phyloP scores from a whole-genome alignment of 2,888 invertebrate species.

The Adelphocoris suturalis region DNA sequence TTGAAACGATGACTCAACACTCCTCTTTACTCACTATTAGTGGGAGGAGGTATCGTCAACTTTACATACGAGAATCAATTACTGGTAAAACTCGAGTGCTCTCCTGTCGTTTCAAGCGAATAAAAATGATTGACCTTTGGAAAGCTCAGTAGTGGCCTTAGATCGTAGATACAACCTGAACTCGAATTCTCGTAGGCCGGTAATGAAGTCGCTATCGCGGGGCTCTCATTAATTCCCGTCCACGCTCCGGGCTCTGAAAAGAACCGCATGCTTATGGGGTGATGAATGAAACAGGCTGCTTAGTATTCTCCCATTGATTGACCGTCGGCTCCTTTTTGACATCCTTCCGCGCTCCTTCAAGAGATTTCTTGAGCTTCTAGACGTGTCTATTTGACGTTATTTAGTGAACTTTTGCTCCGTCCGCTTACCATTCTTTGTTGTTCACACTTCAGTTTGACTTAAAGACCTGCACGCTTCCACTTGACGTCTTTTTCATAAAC shows the following conservation, averaged over 20 bases:
- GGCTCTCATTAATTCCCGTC: slow-evolving; percentile 42
- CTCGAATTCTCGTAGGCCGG: slow-evolving; percentile 22
- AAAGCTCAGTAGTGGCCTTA: background rate
- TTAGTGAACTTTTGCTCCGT: background rate
- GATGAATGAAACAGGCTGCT: slow-evolving; percentile 60
- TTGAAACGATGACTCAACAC: background rate
- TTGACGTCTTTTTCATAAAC: background rate
- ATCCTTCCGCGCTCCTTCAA: slow-evolving; percentile 4
- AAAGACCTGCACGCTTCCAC: background rate
- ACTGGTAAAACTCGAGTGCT: background rate
- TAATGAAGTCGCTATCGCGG: slow-evolving; percentile 30
- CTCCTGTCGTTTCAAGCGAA: background rate
- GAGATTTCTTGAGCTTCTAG: background rate
- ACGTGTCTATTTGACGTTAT: slow-evolving; percentile 2
- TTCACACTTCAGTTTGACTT: too few relatives aligned
- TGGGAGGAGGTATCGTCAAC: background rate
- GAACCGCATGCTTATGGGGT: slow-evolving; percentile 54
- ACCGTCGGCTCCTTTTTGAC: slow-evolving; percentile 48
- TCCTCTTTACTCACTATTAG: background rate
- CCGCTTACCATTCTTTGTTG: background rate
- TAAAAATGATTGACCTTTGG: too few relatives aligned
- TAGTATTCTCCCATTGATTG: slow-evolving; percentile 67
- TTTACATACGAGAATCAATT: background rate
- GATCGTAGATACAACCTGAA: slow-evolving; percentile 17
- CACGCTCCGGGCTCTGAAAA: slow-evolving; percentile 47